These are phyloP conservation scores for Dermochelys coriacea DNA, from an alignment of 2,797 vertebrate species.

Conservation along the genomic window DNA sequence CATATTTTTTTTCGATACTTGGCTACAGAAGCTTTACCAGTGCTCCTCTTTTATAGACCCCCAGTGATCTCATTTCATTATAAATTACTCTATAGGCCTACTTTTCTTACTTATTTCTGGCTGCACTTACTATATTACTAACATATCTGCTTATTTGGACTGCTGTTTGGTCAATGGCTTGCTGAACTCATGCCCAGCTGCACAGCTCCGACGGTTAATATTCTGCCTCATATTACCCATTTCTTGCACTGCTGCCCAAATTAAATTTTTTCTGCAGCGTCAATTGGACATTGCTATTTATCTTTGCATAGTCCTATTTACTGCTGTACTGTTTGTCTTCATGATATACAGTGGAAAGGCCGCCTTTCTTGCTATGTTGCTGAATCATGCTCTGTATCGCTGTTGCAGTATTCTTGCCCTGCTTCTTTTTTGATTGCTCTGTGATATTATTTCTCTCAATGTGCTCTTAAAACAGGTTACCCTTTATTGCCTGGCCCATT, in stretches of 20 bases:
- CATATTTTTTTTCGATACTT: neutral
- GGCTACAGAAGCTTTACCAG: neutral
- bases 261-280: neutral
- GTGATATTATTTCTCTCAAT: neutral
- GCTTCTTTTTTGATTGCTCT: conserved; percentile 24
- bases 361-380: rapidly evolving
- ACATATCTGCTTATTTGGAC: neutral
- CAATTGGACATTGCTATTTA: neutral
- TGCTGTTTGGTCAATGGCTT: neutral
- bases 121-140: neutral
- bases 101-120: neutral
- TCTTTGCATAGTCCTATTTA: neutral
- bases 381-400: neutral
- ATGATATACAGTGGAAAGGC: neutral
- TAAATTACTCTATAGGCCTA: neutral
- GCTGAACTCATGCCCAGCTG: neutral
- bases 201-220: neutral
- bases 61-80: neutral
- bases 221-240: neutral
- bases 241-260: neutral
- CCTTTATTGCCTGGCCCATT: neutral
- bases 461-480: neutral
- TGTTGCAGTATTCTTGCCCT: neutral
- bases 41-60: neutral
- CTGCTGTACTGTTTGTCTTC: rapidly evolving